phyloP scores from a whole-genome alignment of 2,113 vertebrate species.

The Octodon degus region DNA sequence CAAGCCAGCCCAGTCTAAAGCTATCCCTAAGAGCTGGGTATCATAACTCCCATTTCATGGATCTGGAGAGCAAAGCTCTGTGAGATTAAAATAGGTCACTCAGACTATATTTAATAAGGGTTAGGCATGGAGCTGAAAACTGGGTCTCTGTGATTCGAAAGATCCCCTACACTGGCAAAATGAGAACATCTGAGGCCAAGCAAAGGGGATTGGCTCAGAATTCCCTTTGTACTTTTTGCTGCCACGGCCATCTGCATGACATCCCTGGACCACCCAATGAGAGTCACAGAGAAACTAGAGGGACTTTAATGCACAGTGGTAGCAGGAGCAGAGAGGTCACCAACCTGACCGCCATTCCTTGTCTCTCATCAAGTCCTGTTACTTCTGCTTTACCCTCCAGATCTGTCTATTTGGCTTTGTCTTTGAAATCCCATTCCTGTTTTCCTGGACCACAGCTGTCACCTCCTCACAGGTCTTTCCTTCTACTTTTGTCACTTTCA shows the following conservation, averaged over 20 bases:
- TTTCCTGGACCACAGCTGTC: background rate
- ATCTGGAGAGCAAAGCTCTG: background rate
- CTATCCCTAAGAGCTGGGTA: background rate
- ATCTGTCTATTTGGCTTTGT: background rate
- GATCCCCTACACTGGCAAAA: background rate
- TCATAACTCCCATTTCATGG: background rate
- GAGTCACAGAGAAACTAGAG: background rate
- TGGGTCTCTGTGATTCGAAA: background rate
- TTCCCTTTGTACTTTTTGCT: background rate
- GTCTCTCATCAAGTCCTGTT: background rate
- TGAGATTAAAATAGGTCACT: background rate
- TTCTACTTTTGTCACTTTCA: background rate
- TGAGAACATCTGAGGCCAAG: background rate
- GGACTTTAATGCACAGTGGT: background rate
- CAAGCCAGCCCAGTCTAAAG: background rate
- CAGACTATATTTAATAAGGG: background rate
- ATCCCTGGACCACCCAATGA: background rate
- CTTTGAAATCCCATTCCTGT: background rate
- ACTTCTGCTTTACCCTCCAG: background rate
- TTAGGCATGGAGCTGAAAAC: background rate
- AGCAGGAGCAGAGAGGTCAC: background rate
- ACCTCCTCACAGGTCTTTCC: background rate
- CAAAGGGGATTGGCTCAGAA: background rate
- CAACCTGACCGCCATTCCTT: background rate
- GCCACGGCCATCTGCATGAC: background rate